These are phyloP conservation scores for Pseudorhiza aurosa DNA, from an alignment of 30 jellyfish, hydroid and myxozoan species.

Conservation along the genomic window DNA sequence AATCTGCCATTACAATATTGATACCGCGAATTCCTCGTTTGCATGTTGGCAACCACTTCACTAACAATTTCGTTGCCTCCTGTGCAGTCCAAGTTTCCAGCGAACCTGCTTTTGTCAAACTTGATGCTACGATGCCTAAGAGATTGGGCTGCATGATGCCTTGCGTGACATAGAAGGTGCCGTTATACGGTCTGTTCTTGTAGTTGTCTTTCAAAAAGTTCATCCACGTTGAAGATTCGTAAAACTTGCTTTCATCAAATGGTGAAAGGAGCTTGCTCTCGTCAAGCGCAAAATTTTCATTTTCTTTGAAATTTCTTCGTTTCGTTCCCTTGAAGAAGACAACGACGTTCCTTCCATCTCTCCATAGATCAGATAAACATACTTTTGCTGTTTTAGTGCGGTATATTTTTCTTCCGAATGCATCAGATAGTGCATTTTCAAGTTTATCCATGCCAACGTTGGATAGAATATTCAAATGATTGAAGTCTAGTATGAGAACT, in stretches of 20 bases:
- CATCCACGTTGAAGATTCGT: constrained; percentile 41
- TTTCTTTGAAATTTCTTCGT: neutral
- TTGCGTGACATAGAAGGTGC: constrained; percentile 73
- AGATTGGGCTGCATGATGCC: constrained; percentile 85
- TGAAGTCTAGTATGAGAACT: constrained; percentile 66
- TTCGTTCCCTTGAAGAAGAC: constrained; percentile 8
- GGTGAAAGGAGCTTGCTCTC: constrained; percentile 45
- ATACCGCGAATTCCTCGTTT: constrained; percentile 39
- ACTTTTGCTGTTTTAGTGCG: neutral
- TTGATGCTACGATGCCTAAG: constrained; percentile 57
- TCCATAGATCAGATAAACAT: constrained; percentile 19
- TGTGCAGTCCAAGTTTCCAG: constrained; percentile 52
- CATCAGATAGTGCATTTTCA: neutral
- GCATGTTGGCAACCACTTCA: constrained; percentile 37
- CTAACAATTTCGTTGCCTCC: constrained; percentile 44
- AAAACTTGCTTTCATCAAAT: constrained; percentile 26
- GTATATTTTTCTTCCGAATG: constrained; percentile 8
- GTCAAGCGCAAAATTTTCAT: neutral
- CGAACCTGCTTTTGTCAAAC: constrained; percentile 39
- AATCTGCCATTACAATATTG: constrained; percentile 74
- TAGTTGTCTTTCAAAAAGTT: constrained; percentile 20
- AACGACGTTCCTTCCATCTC: constrained; percentile 5
- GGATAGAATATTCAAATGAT: constrained; percentile 32
- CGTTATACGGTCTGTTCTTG: constrained; percentile 4
- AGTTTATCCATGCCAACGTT: neutral